Conservation (phyloP, 2,797 vertebrate genomes). For the Sebastolobus altivelis region DNA sequence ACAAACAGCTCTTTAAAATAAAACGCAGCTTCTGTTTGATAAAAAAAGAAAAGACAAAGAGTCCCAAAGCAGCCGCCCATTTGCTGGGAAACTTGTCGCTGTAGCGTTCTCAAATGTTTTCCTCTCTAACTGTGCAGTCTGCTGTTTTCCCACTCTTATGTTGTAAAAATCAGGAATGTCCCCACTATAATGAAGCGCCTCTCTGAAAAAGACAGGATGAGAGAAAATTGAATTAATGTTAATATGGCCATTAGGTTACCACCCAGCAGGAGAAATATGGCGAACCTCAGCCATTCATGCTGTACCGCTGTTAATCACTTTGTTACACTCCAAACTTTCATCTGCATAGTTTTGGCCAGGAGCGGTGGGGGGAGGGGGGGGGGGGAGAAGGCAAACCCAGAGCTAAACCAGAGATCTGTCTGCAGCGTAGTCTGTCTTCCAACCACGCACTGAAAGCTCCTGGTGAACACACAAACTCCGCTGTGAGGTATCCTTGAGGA, state of each 20-base stretch:
- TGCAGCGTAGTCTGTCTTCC: constrained; percentile 72
- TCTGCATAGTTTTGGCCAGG: constrained; percentile 77
- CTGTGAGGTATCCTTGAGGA: constrained; percentile 71
- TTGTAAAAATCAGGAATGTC: constrained; percentile 76
- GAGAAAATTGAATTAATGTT: constrained; percentile 76
- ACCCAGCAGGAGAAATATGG: constrained; percentile 76
- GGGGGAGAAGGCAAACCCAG: constrained; percentile 55
- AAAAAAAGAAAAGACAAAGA: constrained; percentile 60
- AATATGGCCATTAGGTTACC: constrained; percentile 79
- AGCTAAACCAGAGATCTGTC: constrained; percentile 82
- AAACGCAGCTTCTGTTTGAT: constrained; percentile 82
- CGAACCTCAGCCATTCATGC: constrained; percentile 73
- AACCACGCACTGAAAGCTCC: constrained; percentile 76
- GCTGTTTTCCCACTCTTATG: constrained; percentile 61
- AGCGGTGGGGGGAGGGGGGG: constrained; percentile 15
- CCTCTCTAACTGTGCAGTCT: constrained; percentile 54
- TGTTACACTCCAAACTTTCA: constrained; percentile 76
- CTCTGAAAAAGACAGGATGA: constrained; percentile 69
- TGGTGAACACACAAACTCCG: constrained; percentile 73
- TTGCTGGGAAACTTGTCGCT: constrained; percentile 73
- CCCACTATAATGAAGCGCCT: constrained; percentile 66
- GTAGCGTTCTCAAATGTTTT: constrained; percentile 56
- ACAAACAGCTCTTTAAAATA: constrained; percentile 83
- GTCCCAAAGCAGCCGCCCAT: constrained; percentile 70
- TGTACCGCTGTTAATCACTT: constrained; percentile 75